Conservation (phyloP, 1,140 invertebrate genomes). For the Procambarus virginalis region DNA sequence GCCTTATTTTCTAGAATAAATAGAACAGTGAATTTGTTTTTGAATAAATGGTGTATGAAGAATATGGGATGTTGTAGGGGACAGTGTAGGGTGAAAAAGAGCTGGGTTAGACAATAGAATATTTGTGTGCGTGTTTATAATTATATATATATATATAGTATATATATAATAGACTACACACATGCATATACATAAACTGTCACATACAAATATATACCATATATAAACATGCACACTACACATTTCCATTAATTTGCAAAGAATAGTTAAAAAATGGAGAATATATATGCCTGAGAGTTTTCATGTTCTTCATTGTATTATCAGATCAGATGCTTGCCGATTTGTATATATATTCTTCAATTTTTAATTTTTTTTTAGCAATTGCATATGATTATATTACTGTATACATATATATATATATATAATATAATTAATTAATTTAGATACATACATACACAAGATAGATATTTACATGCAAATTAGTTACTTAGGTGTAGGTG, state of each 20-base stretch:
- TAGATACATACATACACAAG: too few species aligned
- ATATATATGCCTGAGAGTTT: background rate
- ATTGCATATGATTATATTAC: too few species aligned
- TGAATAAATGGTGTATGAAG: background rate
- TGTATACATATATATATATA: too few species aligned
- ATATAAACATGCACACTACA: background rate
- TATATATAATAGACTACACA: background rate
- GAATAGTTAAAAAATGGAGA: too few species aligned
- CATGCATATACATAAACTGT: background rate
- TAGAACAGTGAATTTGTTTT: background rate
- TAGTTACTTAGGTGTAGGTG: background rate
- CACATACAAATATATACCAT: background rate
- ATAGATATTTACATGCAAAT: background rate
- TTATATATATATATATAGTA: background rate
- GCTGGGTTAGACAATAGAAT: background rate
- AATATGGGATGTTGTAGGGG: background rate
- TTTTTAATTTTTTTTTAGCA: too few species aligned
- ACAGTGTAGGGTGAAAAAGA: background rate
- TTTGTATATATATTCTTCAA: background rate
- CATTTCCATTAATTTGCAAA: too few species aligned
- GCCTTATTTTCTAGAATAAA: conserved; percentile 3
- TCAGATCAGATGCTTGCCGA: too few species aligned
- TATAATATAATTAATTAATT: too few species aligned
- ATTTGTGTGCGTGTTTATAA: background rate
- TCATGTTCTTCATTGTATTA: background rate